Conservation (phyloP, 2,113 vertebrate species). For the Perccottus glenii region DNA sequence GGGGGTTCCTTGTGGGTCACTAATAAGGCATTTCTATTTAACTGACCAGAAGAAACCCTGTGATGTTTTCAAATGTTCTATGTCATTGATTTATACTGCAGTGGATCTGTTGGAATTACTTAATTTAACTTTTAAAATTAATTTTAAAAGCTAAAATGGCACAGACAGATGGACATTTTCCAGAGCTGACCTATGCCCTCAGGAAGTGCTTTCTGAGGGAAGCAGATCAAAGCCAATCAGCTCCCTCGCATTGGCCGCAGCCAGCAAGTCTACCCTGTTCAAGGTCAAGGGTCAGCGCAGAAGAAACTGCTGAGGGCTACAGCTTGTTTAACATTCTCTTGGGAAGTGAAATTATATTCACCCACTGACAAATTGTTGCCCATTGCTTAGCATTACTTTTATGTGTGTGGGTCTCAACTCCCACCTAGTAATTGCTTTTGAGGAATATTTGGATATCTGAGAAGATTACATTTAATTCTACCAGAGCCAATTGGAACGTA, state of each 20-base stretch:
- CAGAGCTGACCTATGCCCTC: slow-evolving; percentile 78
- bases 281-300: slow-evolving; percentile 70
- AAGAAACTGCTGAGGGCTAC: slow-evolving; percentile 63
- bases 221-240: slow-evolving; percentile 82
- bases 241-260: slow-evolving; percentile 72
- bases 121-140: slow-evolving; percentile 69
- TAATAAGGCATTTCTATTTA: slow-evolving; percentile 65
- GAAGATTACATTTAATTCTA: slow-evolving; percentile 29
- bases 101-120: slow-evolving; percentile 67
- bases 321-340: slow-evolving; percentile 73
- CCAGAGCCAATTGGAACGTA: slow-evolving; percentile 6
- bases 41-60: slow-evolving; percentile 61
- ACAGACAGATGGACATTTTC: slow-evolving; percentile 79
- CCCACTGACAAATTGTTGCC: slow-evolving; percentile 68
- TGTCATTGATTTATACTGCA: slow-evolving; percentile 35
- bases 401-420: slow-evolving; percentile 28
- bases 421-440: slow-evolving; percentile 21
- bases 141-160: slow-evolving; percentile 79
- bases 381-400: slow-evolving; percentile 43
- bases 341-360: slow-evolving; percentile 72
- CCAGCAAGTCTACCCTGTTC: slow-evolving; percentile 72
- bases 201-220: slow-evolving; percentile 77
- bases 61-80: slow-evolving; percentile 52
- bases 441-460: slow-evolving; percentile 19
- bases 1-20: slow-evolving; percentile 66